phyloP scores from a whole-genome alignment of 2,888 invertebrate genomes.

The Slavum lentiscoides region DNA sequence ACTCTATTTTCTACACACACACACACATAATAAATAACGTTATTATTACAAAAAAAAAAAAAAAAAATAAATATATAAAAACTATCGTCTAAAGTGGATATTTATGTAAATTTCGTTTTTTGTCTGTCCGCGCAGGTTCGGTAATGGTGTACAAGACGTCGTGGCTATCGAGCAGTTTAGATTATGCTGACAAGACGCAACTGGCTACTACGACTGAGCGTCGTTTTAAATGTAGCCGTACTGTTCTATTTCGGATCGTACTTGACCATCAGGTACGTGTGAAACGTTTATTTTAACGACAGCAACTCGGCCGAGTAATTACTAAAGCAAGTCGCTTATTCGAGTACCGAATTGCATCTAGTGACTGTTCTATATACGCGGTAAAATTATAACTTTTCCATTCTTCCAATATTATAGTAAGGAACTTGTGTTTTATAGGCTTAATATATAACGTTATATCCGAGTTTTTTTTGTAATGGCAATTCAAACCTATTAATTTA shows the following conservation, averaged over 20 bases:
- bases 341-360: no score
- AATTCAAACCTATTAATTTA: no score
- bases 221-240: conserved; percentile 74
- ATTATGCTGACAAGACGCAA: conserved; percentile 64
- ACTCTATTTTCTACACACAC: not conserved
- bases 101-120: conserved; percentile 9
- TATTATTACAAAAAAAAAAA: not conserved
- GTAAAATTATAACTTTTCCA: no score
- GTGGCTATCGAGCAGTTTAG: conserved; percentile 57
- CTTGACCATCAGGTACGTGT: conserved; percentile 62
- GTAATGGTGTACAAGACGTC: conserved; percentile 54
- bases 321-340: no score
- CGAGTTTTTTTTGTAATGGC: no score
- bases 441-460: no score
- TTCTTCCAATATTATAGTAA: no score
- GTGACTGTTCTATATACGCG: no score
- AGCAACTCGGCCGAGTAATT: no score
- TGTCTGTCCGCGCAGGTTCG: conserved; percentile 40
- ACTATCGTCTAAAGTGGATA: not conserved
- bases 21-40: not conserved
- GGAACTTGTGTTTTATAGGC: no score
- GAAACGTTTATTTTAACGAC: not conserved
- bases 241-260: conserved; percentile 74
- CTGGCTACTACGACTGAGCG: conserved; percentile 74
- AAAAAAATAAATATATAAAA: no score